Evolutionary conservation across 2,797 vertebrate genomes (phyloP).

Genomic region (Sparus aurata): DNA sequence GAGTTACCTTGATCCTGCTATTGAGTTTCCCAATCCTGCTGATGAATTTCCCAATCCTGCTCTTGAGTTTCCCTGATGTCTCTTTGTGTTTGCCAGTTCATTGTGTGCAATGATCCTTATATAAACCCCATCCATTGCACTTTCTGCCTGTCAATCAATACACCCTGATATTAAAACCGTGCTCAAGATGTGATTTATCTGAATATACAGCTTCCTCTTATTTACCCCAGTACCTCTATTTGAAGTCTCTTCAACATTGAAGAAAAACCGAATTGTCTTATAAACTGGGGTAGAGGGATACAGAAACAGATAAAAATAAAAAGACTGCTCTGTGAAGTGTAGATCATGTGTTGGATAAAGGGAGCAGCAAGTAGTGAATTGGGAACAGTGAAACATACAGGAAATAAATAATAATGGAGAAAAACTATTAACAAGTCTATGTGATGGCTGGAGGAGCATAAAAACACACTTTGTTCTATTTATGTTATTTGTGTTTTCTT

Average conservation of each 20-base stretch:
- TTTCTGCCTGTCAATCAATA: no score
- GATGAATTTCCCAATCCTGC: no score
- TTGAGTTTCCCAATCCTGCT: no score
- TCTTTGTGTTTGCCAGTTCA: no score
- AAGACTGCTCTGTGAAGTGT: conserved; percentile 46
- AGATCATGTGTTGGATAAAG: conserved; percentile 43
- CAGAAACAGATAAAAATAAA: conserved; percentile 27
- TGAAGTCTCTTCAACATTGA: conserved; percentile 9
- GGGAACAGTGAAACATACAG: conserved; percentile 37
- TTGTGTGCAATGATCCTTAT: no score
- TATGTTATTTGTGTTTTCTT: conserved; percentile 50
- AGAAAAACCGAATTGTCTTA: conserved; percentile 1
- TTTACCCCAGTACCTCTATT: neutral
- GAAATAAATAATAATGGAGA: conserved; percentile 36
- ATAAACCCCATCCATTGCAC: no score
- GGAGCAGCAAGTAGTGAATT: conserved; percentile 16
- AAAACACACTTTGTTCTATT: conserved; percentile 56
- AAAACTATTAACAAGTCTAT: conserved; percentile 47
- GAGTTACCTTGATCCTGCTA: no score
- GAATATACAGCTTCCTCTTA: neutral
- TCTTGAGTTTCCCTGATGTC: no score
- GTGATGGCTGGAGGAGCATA: conserved; percentile 41
- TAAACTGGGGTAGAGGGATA: neutral
- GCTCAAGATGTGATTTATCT: neutral
- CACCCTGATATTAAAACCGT: no score